Evolutionary conservation across 2,113 vertebrate species (phyloP), one percentile per base, ranked within the genome.

Genomic region (Clinocottus analis): DNA sequence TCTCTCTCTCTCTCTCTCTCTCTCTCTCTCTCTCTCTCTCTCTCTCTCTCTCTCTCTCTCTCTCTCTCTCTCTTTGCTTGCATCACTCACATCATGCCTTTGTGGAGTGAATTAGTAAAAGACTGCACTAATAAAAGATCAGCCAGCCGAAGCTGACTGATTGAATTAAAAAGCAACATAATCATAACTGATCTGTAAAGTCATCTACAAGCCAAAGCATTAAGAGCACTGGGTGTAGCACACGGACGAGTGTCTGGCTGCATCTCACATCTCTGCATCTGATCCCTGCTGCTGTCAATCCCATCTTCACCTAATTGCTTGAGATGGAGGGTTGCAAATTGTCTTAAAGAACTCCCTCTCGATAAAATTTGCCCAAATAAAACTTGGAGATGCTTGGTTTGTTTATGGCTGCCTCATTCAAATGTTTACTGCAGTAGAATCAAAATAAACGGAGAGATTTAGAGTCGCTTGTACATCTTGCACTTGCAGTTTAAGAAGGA

Each of bases 91-190:
- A 83, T 78, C 76, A n/a, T 85, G 25, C 80, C 82, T 89, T 84
- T 83, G 85, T 72, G 55, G 70, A 82, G 69, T 55, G 69, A 91
- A 90, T 92, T 68, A 85, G 79, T 80, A 71, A 89, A 82, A 87
- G 77, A 84, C 51, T 33, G 73, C 69, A 35, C 85, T 84, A 89
- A 91, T 92, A 88, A 91, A 91, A 89, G 80, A 87, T 82, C 82
- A 78, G 84, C 74, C 78, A 90, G 63, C 72, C 70, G 67, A 51
- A 87, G 80, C 88, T 79, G 84, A 77, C 83, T 88, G 87, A 89
- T 83, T 87, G 85, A 91, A 92, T 91, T 85, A 91, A 90, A 85
- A 85, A 87, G 82, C 66, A 85, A 72, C 47, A 83, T 90, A 85
- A 92, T 91, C 79, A 83, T 64, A 72, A 77, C 76, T 84, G 86